Percentiles rank a stretch among this genome's conserved stretches.
Evolutionary conservation across 1,140 invertebrate genomes (phyloP).

Genomic region (Pseudomyrmex concolor): DNA sequence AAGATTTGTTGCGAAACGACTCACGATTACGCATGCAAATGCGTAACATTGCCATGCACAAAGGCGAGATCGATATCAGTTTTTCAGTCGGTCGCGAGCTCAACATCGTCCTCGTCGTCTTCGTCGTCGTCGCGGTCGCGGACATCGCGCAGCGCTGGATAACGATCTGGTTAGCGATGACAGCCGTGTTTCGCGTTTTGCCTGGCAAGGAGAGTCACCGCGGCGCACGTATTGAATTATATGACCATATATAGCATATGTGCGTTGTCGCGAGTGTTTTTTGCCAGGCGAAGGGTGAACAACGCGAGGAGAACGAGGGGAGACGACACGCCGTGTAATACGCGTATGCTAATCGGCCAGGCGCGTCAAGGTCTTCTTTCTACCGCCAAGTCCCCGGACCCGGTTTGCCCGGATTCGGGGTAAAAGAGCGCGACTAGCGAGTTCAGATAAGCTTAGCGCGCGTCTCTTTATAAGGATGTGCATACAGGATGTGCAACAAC

Average conservation of each 20-base stretch:
- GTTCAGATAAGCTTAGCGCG: slow-evolving; percentile 59
- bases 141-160: slow-evolving; percentile 30
- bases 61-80: slow-evolving; percentile 50
- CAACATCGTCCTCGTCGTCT: neutral
- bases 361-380: slow-evolving; percentile 66
- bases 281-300: slow-evolving; percentile 9
- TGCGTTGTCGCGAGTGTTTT: neutral
- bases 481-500: slow-evolving; percentile 42
- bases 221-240: slow-evolving; percentile 70
- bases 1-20: slow-evolving; percentile 32
- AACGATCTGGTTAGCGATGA: slow-evolving; percentile 63
- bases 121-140: slow-evolving; percentile 24
- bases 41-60: slow-evolving; percentile 26
- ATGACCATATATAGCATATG: slow-evolving; percentile 67
- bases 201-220: slow-evolving; percentile 31
- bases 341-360: slow-evolving; percentile 68
- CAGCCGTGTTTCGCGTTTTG: slow-evolving; percentile 39
- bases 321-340: slow-evolving; percentile 40
- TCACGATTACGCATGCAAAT: slow-evolving; percentile 34
- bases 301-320: slow-evolving; percentile 25
- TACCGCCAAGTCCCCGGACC: slow-evolving; percentile 45
- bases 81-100: slow-evolving; percentile 56
- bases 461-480: slow-evolving; percentile 61
- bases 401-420: slow-evolving; percentile 57
- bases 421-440: slow-evolving; percentile 62